Base-by-base conservation (phyloP, 35 echinoderm and acorn worm genomes). In the Diadema setosum region DNA sequence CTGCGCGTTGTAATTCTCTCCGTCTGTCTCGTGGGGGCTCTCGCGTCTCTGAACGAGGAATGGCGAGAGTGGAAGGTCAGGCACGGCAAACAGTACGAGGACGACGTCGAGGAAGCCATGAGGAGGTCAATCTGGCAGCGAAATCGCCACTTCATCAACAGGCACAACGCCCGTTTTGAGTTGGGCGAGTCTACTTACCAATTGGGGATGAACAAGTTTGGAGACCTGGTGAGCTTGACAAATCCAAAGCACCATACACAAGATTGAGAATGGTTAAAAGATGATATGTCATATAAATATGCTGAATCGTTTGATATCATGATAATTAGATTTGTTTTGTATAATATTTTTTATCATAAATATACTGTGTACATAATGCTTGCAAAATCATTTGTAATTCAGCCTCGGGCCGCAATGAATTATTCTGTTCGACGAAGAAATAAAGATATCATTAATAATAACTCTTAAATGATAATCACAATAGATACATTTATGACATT, bases 181-280 rank as follows among this genome's bases (percentile, higher is more conserved):
- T 70, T 96, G 59, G 90, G 90, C 4, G 29, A 84, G 18, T 86
- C 87, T 52, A 78, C 94, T 8, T 96, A 85, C 44, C 89, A 85
- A 14, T 49, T 96, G 49, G 90, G 78, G 6, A 96, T 96, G 90
- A 96, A 96, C 73, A 57, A 88, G 59, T 92, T 84, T 40, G 94
- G 85, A 26, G 94, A 96, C 58, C 21, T 96, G 94, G 94, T 96
- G 60, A 92, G 84, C 67, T 26, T 9, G 46, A 11, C 18, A 5
- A 7, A 15, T 2, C 8, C 4, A 75, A 17, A 4, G 18, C 41
- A 5, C 69, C 69, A 17, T 75, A 12, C 20, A 39, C 4, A 29
- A 35, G 18, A 12, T 8, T 16, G 31, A 35, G 30, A 26, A 35
- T 7, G 69, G 4, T 17, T 75, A 36, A 70, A 12, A 27, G 65